Evolutionary conservation across 2,797 vertebrate species (phyloP), one percentile per base, ranked within the genome.

Genomic region (Channa striata): DNA sequence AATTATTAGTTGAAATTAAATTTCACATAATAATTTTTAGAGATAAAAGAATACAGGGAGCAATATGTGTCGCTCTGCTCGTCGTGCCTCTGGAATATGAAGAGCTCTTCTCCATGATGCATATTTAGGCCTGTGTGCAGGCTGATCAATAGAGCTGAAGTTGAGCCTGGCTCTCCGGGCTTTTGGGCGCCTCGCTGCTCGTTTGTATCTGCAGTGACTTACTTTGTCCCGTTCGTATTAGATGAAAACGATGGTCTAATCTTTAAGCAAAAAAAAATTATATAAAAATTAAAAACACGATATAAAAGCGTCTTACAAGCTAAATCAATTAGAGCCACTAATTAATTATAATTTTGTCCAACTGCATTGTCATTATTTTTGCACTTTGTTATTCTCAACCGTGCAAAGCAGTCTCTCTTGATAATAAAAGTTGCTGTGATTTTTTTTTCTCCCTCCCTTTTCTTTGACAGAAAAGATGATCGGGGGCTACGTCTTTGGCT

Each of bases 391-490:
- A 51, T 73, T 81, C 34, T 61, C 34, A 48, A 64, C 5, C 37
- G 43, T 23, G n/a, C 11, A 64, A 44, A 44, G 37, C 14, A n/a
- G 23, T 36, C 19, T 66, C 37, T 44, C 50, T 21, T 73, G 61
- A 59, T 84, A 69, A 73, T 85, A 59, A 80, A 47, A 70, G 64
- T 54, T 75, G 50, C 63, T 81, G 14, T 80, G 59, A 49, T 69
- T 16, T 44, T 10, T 44, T 19, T 44, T 44, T 19, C 5, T 4
- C 52, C 71, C 68, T 30, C 6, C 25, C 25, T 30, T 30, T 30
- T 30, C 73, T 78, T 76, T 89, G 81, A 62, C 89, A 95, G 94
- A 93, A 93, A 94, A 94, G 92, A 95, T 95, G 94, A 94, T 93
- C 82, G 83, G 90, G 84, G 77, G 89, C 89, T 87, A 70, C 89